Evolutionary conservation across 2,113 vertebrate species (phyloP).

Genomic region (Thamnophis sirtalis): DNA sequence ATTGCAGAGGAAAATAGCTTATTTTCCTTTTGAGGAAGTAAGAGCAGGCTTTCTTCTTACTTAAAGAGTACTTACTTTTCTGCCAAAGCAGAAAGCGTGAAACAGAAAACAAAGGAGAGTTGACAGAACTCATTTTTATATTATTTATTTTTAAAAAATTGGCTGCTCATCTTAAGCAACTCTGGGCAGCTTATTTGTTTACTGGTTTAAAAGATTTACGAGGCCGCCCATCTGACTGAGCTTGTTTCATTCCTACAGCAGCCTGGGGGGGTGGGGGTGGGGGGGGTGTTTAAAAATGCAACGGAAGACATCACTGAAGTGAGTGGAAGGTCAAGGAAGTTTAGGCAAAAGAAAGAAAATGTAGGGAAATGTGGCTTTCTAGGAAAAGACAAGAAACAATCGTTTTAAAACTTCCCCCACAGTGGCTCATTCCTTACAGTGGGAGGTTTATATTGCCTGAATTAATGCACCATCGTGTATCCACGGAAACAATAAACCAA

Average conservation of each 20-base stretch:
- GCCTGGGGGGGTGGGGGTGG: background rate
- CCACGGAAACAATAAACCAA: background rate
- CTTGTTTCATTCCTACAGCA: background rate
- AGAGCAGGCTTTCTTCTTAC: background rate
- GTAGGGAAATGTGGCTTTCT: background rate
- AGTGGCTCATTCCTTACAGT: background rate
- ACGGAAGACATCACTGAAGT: background rate
- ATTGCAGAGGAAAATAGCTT: background rate
- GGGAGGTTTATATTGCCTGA: background rate
- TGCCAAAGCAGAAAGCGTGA: background rate
- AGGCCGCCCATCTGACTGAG: background rate
- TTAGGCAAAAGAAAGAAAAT: background rate
- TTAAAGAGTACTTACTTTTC: background rate
- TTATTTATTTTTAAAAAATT: background rate
- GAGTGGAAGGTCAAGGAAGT: background rate
- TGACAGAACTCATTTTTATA: background rate
- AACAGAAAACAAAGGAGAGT: background rate
- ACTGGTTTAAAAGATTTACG: background rate
- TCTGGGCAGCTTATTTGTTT: background rate
- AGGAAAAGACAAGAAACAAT: background rate
- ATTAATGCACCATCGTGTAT: background rate
- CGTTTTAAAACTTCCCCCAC: background rate
- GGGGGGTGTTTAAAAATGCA: background rate
- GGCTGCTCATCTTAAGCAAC: background rate
- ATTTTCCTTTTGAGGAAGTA: background rate